Conservation (phyloP, 1,140 invertebrate species). For the Mycetomoellerius zeteki region DNA sequence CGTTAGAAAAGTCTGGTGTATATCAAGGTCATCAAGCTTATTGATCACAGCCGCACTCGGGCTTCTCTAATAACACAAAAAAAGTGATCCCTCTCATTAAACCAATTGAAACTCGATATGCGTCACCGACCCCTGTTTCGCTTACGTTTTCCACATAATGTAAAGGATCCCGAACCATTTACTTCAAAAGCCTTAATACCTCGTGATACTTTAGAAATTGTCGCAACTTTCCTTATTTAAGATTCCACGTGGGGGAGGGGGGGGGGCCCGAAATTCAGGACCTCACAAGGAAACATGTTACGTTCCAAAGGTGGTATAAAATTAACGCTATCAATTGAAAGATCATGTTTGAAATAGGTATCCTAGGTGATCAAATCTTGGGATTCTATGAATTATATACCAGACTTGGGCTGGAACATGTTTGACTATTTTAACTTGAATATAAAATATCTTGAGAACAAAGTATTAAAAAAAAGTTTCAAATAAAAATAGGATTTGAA, state of each 20-base stretch:
- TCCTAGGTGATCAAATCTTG: too few species aligned
- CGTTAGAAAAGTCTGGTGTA: constrained; percentile 72
- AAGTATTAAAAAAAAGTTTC: too few species aligned
- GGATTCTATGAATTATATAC: too few species aligned
- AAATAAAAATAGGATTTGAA: too few species aligned
- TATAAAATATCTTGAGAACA: too few species aligned
- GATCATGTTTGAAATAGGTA: too few species aligned
- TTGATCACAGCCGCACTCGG: constrained; percentile 69
- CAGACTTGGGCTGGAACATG: too few species aligned
- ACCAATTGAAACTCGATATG: constrained; percentile 63
- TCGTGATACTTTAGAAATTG: not conserved
- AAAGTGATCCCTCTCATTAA: constrained; percentile 63
- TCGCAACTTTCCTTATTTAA: not conserved
- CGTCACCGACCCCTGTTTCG: not conserved
- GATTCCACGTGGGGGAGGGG: not conserved
- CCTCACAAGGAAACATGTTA: too few species aligned
- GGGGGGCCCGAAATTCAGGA: not conserved
- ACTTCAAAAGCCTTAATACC: not conserved
- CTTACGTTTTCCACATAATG: not conserved
- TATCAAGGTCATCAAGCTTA: constrained; percentile 75
- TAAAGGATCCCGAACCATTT: not conserved
- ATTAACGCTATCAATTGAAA: too few species aligned
- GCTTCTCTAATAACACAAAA: constrained; percentile 70
- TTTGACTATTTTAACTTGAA: too few species aligned
- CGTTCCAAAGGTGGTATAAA: too few species aligned